Percentiles rank a stretch among this genome's conserved stretches.
Evolutionary conservation across 2,888 invertebrate species (phyloP).

Genomic region (Drosophila rubida): DNA sequence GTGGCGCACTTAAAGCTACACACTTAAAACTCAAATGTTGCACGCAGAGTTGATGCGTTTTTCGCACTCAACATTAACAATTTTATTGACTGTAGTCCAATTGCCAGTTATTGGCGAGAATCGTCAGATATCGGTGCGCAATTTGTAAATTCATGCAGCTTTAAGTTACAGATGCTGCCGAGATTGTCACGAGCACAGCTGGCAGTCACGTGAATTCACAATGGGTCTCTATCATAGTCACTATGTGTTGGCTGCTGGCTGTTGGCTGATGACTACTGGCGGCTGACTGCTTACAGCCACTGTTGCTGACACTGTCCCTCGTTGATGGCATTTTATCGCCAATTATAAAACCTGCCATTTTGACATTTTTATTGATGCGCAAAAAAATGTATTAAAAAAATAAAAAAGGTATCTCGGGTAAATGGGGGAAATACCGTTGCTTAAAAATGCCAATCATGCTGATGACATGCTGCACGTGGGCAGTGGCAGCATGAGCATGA

Average conservation of each 20-base stretch:
- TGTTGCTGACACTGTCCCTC: slow-evolving; percentile 44
- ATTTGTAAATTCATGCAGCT: slow-evolving; percentile 20
- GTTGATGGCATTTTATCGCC: slow-evolving; percentile 74
- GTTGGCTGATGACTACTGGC: neutral
- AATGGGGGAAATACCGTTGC: slow-evolving; percentile 40
- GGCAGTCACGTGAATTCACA: slow-evolving; percentile 55
- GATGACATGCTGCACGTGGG: slow-evolving; percentile 55
- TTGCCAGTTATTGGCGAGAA: slow-evolving; percentile 42
- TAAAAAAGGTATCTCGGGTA: slow-evolving; percentile 28
- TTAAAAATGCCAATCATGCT: slow-evolving; percentile 72
- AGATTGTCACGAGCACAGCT: slow-evolving; percentile 31
- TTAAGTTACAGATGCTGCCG: slow-evolving; percentile 42
- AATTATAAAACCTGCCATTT: slow-evolving; percentile 76
- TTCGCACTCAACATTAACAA: slow-evolving; percentile 41
- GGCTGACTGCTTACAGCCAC: slow-evolving; percentile 7
- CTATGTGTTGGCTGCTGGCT: neutral
- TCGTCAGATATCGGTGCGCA: slow-evolving; percentile 9
- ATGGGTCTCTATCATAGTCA: slow-evolving; percentile 1
- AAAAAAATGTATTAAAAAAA: slow-evolving; percentile 19
- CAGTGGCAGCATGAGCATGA: slow-evolving; percentile 3
- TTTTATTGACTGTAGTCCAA: slow-evolving; percentile 60
- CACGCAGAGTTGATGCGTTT: slow-evolving; percentile 10
- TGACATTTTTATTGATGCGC: slow-evolving; percentile 63
- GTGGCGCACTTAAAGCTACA: slow-evolving; percentile 28
- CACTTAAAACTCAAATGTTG: slow-evolving; percentile 22